Evolutionary conservation across 2,797 vertebrate species (phyloP).

Genomic region (Chaenodraco wilsoni): DNA sequence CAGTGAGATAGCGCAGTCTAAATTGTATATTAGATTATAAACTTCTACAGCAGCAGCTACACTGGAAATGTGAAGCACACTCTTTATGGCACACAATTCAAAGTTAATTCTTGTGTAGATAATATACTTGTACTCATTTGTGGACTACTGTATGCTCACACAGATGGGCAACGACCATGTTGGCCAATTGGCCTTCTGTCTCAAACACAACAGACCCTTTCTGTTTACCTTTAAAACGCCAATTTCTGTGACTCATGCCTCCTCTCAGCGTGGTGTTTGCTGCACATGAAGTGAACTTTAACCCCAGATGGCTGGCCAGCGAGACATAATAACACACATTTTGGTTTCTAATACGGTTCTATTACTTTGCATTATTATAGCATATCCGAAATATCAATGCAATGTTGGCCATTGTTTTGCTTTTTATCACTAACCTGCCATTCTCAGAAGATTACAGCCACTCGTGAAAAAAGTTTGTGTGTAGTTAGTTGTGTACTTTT

Average conservation of each 20-base stretch:
- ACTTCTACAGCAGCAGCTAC: slow-evolving; percentile 51
- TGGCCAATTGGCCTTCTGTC: slow-evolving; percentile 43
- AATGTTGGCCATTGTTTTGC: slow-evolving; percentile 28
- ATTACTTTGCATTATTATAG: slow-evolving; percentile 44
- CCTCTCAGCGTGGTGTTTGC: slow-evolving; percentile 5
- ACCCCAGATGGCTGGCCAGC: slow-evolving; percentile 47
- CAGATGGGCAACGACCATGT: slow-evolving; percentile 41
- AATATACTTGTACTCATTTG: slow-evolving; percentile 56
- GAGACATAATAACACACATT: slow-evolving; percentile 35
- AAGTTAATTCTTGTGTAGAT: slow-evolving; percentile 59
- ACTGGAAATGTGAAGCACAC: slow-evolving; percentile 40
- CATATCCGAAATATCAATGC: slow-evolving; percentile 39
- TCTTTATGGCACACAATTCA: slow-evolving; percentile 62
- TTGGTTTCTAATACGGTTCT: slow-evolving; percentile 39
- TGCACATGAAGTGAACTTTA: slow-evolving; percentile 60
- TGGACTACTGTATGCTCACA: slow-evolving; percentile 35
- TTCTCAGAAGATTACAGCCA: slow-evolving; percentile 43
- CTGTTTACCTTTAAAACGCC: slow-evolving; percentile 56
- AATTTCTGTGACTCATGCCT: slow-evolving; percentile 51
- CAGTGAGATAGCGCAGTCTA: slow-evolving; percentile 59
- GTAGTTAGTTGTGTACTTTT: slow-evolving; percentile 45
- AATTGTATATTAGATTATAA: slow-evolving; percentile 67
- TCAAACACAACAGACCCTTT: slow-evolving; percentile 21
- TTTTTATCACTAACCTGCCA: slow-evolving; percentile 52
- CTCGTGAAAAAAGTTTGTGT: slow-evolving; percentile 53